phyloP scores from a whole-genome alignment of 30 jellyfish, hydroid and myxozoan species.

The Hydractinia echinata region DNA sequence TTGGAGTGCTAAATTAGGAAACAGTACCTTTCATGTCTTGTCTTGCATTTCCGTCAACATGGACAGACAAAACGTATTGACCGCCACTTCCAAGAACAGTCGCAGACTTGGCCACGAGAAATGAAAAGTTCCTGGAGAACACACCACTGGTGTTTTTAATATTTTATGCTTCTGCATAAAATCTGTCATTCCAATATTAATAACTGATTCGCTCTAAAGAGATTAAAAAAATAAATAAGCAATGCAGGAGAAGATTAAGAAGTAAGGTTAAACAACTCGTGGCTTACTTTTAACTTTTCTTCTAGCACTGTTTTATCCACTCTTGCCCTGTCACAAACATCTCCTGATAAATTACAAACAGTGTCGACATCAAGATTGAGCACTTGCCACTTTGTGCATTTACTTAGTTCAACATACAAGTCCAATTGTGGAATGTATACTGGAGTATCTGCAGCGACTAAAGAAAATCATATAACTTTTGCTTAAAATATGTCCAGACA shows the following conservation, averaged over 20 bases:
- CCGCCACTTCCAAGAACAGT: slow-evolving; percentile 47
- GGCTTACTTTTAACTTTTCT: neutral
- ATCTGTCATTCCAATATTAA: slow-evolving; percentile 28
- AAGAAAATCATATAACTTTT: neutral
- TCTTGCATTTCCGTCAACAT: slow-evolving; percentile 41
- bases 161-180: slow-evolving; percentile 29
- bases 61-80: slow-evolving; percentile 33
- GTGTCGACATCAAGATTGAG: slow-evolving; percentile 45
- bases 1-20: too few species aligned
- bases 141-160: slow-evolving; percentile 30
- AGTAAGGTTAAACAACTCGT: too few species aligned
- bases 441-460: slow-evolving; percentile 16
- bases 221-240: too few species aligned
- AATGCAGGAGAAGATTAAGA: too few species aligned
- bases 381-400: slow-evolving; percentile 37
- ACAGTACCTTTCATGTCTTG: too few species aligned
- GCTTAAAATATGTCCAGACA: too few species aligned
- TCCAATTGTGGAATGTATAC: slow-evolving; percentile 33
- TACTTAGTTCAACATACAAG: slow-evolving; percentile 1
- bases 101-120: slow-evolving; percentile 60
- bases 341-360: slow-evolving; percentile 30
- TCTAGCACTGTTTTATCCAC: neutral
- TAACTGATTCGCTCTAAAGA: slow-evolving; percentile 13
- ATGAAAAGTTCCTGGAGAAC: slow-evolving; percentile 56
- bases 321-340: neutral